Evolutionary conservation across 1,140 invertebrate species (phyloP), one percentile per base, ranked within the genome.

Genomic region (Procambarus virginalis): DNA sequence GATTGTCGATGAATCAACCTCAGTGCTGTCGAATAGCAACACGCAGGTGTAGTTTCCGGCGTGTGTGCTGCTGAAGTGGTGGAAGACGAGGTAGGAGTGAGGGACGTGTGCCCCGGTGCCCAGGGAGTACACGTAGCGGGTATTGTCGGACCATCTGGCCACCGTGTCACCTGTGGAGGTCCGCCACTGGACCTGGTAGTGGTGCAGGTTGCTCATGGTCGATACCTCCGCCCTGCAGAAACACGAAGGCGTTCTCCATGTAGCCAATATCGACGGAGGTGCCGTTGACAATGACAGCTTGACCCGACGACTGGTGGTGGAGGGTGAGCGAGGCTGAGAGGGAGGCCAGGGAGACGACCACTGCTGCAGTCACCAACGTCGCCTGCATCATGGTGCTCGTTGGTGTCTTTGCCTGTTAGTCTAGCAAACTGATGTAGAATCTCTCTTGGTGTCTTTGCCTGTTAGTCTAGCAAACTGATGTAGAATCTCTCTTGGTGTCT

Each of bases 81-180:
- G n/a, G 68, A 73, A 73, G 68, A 73, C 68, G n/a, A 73, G 68
- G 22, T 73, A 73, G 3, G 68, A 73, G 68, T 73, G 68, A 73
- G 68, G 68, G 2, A 73, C 14, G n/a, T 73, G 68, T 22, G n/a
- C 34, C 2, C 68, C 68, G 6, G 14, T 6, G 68, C 68, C 68
- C 68, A 73, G n/a, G 10, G 68, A 73, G n/a, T 73, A 73, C 68
- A 73, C 68, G n/a, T 3, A 73, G 68, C 2, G 1, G 17, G 3
- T 68, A 34, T 73, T 34, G n/a, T 22, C 34, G 68, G 68, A 73
- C 68, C 68, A 73, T 73, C 68, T 73, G 68, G n/a, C n/a, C 68
- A 73, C 68, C n/a, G 22, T 4, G n/a, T 73, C 68, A 73, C 22
- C n/a, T 73, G 68, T 73, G 68, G 68, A 8, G 68, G 22, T 9